Evolutionary conservation across 2,888 invertebrate species (phyloP).

Genomic region (Agriotes lineatus): DNA sequence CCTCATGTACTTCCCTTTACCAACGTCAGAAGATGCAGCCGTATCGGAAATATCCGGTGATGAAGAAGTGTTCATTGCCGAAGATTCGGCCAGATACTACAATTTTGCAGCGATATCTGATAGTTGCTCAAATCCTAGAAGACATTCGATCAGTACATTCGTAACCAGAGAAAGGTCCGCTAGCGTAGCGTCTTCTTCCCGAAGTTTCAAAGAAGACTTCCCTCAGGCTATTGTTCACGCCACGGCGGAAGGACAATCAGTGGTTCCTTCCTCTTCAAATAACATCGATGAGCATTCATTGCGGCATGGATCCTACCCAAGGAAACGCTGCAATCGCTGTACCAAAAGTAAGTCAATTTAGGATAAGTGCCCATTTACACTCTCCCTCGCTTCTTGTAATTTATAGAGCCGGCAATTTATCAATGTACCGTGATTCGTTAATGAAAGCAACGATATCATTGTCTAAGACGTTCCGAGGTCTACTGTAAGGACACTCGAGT

Average conservation of each 20-base stretch:
- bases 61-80: conserved; percentile 74
- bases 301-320: conserved; percentile 63
- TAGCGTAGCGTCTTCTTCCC: conserved; percentile 57
- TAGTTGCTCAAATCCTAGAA: conserved; percentile 59
- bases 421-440: conserved; percentile 56
- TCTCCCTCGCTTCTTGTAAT: conserved; percentile 44
- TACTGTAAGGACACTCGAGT: conserved; percentile 34
- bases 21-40: conserved; percentile 59
- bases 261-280: conserved; percentile 45
- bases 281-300: conserved; percentile 61
- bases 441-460: conserved; percentile 54
- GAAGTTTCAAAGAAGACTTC: conserved; percentile 61
- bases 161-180: conserved; percentile 65
- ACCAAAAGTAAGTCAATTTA: conserved; percentile 59
- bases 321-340: conserved; percentile 62
- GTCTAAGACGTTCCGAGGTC: conserved; percentile 49
- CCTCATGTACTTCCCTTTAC: conserved; percentile 58
- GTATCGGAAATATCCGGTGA: conserved; percentile 55
- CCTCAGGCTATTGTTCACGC: conserved; percentile 57
- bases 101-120: conserved; percentile 66
- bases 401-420: conserved; percentile 49
- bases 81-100: conserved; percentile 68
- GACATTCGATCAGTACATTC: conserved; percentile 79
- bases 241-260: conserved; percentile 53
- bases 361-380: conserved; percentile 44